Base-by-base conservation (phyloP, 2,113 vertebrate species). In the Coturnix japonica region DNA sequence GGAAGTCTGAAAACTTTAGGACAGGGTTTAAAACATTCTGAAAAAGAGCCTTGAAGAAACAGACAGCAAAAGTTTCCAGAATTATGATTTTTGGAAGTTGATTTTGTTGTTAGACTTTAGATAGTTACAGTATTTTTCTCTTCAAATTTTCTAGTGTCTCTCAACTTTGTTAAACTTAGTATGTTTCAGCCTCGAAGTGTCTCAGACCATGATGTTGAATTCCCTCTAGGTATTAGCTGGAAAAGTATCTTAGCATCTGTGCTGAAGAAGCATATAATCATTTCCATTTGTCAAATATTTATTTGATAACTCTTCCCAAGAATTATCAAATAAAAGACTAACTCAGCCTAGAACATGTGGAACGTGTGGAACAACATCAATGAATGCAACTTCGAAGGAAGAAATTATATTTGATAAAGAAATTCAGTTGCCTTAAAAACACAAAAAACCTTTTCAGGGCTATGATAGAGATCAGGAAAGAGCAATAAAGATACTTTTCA, bases 281-380 rank as follows among this genome's bases (percentile, higher is more conserved):
- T 81, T 88, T 90, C 88, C 33, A 65, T 91, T 95, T 81, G 54
- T 79, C 76, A 87, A 80, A 73, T 19, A 72, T 84, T 86, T 90
- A 37, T 86, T 49, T 65, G 19, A 72, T 75, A 95, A 81, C 35
- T 90, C 51, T 87, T 41, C 14, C 41, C n/a, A 41, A 89, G 54
- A 89, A 44, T 92, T 93, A 84, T 46, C 63, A 87, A 72, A 79
- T 49, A 54, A 17, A 69, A 66, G 12, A 72, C 41, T 57, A 85
- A 79, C 30, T 81, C 37, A 65, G 66, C 18, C 39, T 72, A 66
- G 28, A 89, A 79, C 81, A 72, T 41, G 39, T 41, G 39, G 39
- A 41, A 41, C 12, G 66, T 11, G 15, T 61, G 63, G 43, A 78
- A 56, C 20, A 81, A 49, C 25, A 49, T 59, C 49, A 73, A 9